Conservation (phyloP, 2,888 invertebrate genomes). For the Andrena bicolor region DNA sequence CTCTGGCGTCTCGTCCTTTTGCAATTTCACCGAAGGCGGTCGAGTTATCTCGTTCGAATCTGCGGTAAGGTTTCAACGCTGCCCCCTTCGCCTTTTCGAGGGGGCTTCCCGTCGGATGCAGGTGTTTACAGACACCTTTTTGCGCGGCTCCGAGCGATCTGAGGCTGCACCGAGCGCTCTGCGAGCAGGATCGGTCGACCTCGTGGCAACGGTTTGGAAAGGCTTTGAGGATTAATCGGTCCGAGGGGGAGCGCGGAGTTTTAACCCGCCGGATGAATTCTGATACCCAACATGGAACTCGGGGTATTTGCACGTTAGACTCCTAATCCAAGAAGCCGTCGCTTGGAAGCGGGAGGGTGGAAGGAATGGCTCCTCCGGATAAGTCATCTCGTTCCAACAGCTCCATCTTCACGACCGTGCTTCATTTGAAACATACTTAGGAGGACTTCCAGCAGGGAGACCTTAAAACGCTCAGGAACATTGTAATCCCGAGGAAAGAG, state of each 20-base stretch:
- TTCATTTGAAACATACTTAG: constrained; percentile 2
- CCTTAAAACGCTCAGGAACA: background rate
- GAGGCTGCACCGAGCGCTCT: background rate
- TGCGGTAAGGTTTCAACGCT: constrained; percentile 40
- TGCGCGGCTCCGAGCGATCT: constrained; percentile 30
- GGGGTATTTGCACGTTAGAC: background rate
- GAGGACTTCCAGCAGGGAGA: background rate
- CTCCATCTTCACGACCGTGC: background rate
- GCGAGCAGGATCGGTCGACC: constrained; percentile 35
- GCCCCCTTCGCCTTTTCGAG: background rate
- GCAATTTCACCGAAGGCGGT: constrained; percentile 28
- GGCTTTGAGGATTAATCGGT: background rate
- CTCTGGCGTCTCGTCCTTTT: constrained; percentile 8
- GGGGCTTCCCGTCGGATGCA: constrained; percentile 36
- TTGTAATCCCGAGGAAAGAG: constrained; percentile 4
- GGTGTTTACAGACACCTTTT: constrained; percentile 49
- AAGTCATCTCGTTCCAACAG: background rate
- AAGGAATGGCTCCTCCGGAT: background rate
- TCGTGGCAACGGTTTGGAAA: constrained; percentile 32
- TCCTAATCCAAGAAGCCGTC: background rate
- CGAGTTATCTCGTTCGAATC: constrained; percentile 36
- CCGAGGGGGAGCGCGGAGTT: background rate
- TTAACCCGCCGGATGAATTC: background rate
- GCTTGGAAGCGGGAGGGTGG: background rate
- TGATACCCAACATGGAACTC: background rate